These are phyloP conservation scores for Neuroscelio doddi DNA, from an alignment of 2,888 invertebrate genomes.

Conservation along the genomic window DNA sequence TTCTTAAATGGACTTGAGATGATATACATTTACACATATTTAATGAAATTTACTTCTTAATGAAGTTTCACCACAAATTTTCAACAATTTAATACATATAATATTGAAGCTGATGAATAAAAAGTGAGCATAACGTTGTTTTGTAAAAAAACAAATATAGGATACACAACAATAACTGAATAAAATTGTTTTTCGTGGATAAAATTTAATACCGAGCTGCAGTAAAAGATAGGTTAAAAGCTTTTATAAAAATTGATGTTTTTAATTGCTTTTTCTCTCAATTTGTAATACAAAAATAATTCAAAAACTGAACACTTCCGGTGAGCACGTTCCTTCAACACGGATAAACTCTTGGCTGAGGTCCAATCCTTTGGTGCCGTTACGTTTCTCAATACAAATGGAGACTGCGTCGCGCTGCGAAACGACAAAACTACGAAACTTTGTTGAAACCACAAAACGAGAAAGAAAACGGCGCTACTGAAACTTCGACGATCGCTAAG, in stretches of 20 bases:
- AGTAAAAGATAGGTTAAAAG: not conserved
- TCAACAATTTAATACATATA: too few species aligned
- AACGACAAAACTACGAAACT: constrained; percentile 56
- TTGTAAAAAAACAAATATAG: too few species aligned
- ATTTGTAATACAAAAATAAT: constrained; percentile 28
- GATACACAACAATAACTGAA: too few species aligned
- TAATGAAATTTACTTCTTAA: too few species aligned
- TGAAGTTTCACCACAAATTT: too few species aligned
- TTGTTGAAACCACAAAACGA: constrained; percentile 40
- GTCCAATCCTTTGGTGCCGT: constrained; percentile 60
- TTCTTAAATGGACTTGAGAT: constrained; percentile 5
- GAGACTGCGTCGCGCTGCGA: constrained; percentile 47
- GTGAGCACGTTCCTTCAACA: constrained; percentile 52
- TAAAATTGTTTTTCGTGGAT: too few species aligned
- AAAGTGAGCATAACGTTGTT: too few species aligned
- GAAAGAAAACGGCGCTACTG: constrained; percentile 28
- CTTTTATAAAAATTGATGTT: constrained; percentile 7
- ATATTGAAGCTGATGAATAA: too few species aligned
- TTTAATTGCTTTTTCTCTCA: constrained; percentile 11
- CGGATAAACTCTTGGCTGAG: constrained; percentile 64
- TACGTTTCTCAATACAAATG: constrained; percentile 58
- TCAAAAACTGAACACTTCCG: constrained; percentile 34
- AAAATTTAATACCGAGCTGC: not conserved
- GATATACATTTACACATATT: not conserved
- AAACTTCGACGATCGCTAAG: constrained; percentile 41